phyloP scores from a whole-genome alignment of 2,888 invertebrate genomes.

The Acronicta psi region DNA sequence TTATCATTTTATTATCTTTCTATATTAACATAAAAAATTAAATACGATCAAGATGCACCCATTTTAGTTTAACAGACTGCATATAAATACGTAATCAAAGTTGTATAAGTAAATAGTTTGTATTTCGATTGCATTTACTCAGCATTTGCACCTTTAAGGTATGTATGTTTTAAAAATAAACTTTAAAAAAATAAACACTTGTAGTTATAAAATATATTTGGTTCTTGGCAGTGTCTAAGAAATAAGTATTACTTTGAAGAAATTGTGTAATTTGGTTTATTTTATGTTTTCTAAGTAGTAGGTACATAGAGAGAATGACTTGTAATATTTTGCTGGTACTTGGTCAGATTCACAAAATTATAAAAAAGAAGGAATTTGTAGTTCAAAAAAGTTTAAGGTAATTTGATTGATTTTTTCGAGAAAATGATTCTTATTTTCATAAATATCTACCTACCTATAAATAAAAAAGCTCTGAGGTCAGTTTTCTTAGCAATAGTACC shows the following conservation, averaged over 20 bases:
- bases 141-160: conserved; percentile 39
- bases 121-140: conserved; percentile 46
- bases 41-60: not conserved
- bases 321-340: conserved; percentile 12
- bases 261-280: conserved; percentile 6
- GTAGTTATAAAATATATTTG: conserved; percentile 14
- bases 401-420: no score
- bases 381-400: no score
- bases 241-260: conserved; percentile 4
- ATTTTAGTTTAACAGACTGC: conserved; percentile 1
- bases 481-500: no score
- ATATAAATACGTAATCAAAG: conserved; percentile 6
- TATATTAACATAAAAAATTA: not conserved
- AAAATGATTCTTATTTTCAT: no score
- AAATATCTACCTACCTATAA: no score
- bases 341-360: conserved; percentile 18
- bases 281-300: conserved; percentile 10
- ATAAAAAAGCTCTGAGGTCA: no score
- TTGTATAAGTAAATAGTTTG: conserved; percentile 8
- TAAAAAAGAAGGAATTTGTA: no score
- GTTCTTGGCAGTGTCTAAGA: not conserved
- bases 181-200: not conserved
- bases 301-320: conserved; percentile 47
- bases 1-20: no score
- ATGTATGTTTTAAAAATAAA: conserved; percentile 7